These are phyloP conservation scores for Lacanobia wlatinum DNA, from an alignment of 2,888 invertebrate species.

Conservation along the genomic window DNA sequence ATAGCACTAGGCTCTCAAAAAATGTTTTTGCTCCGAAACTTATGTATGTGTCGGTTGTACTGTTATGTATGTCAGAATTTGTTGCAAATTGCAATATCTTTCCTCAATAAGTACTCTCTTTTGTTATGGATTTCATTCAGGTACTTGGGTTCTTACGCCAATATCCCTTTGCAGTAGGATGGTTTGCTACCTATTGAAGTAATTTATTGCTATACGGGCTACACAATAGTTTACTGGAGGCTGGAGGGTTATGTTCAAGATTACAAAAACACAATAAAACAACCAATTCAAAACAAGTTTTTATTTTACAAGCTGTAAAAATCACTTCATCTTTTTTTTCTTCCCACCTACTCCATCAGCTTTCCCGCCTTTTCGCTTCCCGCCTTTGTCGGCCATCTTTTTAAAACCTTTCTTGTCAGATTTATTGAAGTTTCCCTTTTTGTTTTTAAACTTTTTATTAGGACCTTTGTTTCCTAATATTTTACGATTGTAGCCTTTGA, in stretches of 20 bases:
- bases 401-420: conserved; percentile 76
- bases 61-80: no score
- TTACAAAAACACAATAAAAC: conserved; percentile 43
- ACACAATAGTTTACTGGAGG: no score
- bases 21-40: no score
- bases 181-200: no score
- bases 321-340: conserved; percentile 79
- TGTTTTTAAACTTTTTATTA: conserved; percentile 59
- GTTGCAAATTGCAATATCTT: no score
- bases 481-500: conserved; percentile 90
- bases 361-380: conserved; percentile 58
- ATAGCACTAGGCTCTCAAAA: no score
- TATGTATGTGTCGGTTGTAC: no score
- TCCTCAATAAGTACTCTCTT: no score
- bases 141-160: no score
- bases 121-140: no score
- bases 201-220: no score
- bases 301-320: conserved; percentile 47
- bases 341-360: conserved; percentile 78
- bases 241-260: background rate
- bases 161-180: no score
- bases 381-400: conserved; percentile 56
- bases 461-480: conserved; percentile 79
- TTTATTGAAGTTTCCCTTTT: conserved; percentile 60
- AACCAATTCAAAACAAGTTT: conserved; percentile 20